Conservation (phyloP, 37 sponge, comb jelly and placozoan species). For the Spongia lamella region DNA sequence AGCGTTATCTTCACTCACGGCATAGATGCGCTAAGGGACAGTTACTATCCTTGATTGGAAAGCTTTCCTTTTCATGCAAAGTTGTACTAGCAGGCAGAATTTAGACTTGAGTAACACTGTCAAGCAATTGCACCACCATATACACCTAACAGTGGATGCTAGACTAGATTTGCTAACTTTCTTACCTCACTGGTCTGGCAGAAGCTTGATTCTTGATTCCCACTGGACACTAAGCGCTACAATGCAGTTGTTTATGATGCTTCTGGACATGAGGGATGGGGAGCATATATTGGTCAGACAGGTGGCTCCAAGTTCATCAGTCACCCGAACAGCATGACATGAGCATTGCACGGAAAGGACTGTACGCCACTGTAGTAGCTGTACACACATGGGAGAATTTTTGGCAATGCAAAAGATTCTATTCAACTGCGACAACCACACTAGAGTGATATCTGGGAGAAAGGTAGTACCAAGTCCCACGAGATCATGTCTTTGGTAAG, state of each 20-base stretch:
- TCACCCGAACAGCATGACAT: neutral
- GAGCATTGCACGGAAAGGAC: constrained; percentile 8
- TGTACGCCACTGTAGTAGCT: constrained; percentile 25
- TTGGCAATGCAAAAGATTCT: neutral
- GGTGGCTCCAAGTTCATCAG: neutral
- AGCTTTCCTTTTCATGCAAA: constrained; percentile 8
- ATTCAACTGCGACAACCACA: constrained; percentile 31
- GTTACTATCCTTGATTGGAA: constrained; percentile 23
- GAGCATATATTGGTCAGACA: no score
- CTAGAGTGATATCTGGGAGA: neutral
- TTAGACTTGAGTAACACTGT: constrained; percentile 5
- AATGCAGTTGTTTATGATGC: constrained; percentile 14
- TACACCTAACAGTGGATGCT: constrained; percentile 14
- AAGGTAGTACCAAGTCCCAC: neutral
- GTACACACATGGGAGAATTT: constrained; percentile 14
- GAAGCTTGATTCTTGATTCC: constrained; percentile 1
- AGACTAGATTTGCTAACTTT: constrained; percentile 1
- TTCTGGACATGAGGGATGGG: constrained; percentile 10
- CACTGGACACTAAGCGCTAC: neutral
- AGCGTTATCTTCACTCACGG: neutral
- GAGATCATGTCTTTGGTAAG: constrained; percentile 33
- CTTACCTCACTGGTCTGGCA: constrained; percentile 7
- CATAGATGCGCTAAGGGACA: constrained; percentile 14
- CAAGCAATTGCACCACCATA: constrained; percentile 14
- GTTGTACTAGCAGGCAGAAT: constrained; percentile 25